Conservation (phyloP, 2,113 vertebrate genomes). For the Campylomormyrus numenius region DNA sequence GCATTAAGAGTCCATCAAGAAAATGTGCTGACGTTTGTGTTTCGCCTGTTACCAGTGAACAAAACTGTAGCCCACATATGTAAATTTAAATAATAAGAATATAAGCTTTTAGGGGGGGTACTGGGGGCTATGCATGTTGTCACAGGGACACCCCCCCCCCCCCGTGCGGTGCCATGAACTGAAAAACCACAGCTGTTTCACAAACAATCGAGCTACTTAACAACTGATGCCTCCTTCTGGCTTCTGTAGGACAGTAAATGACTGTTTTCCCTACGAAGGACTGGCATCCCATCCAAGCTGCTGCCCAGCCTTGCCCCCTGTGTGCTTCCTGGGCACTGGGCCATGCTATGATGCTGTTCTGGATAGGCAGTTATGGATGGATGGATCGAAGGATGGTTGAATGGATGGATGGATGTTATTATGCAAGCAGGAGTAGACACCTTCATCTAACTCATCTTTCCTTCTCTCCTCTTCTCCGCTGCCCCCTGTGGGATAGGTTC, state of each 20-base stretch:
- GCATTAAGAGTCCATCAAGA: background rate
- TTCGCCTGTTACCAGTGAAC: background rate
- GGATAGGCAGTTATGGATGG: background rate
- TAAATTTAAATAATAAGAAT: background rate
- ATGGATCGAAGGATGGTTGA: background rate
- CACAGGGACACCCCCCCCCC: background rate
- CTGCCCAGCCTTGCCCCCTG: background rate
- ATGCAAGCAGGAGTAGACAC: background rate
- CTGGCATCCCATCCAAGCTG: background rate
- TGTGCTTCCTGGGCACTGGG: background rate
- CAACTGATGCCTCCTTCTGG: background rate
- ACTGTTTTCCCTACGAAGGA: background rate
- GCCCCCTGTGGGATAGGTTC: conserved; percentile 36
- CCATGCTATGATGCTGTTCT: background rate
- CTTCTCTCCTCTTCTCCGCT: background rate
- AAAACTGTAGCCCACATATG: background rate
- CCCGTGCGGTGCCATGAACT: background rate
- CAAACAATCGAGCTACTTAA: background rate
- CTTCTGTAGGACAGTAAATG: background rate
- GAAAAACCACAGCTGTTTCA: background rate
- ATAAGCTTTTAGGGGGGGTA: background rate
- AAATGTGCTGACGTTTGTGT: background rate
- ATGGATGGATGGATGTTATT: background rate
- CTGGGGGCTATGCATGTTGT: background rate
- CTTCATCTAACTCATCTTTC: conserved; percentile 3